phyloP scores from a whole-genome alignment of 2,888 invertebrate genomes.

The Branchipolynoe longqiensis region DNA sequence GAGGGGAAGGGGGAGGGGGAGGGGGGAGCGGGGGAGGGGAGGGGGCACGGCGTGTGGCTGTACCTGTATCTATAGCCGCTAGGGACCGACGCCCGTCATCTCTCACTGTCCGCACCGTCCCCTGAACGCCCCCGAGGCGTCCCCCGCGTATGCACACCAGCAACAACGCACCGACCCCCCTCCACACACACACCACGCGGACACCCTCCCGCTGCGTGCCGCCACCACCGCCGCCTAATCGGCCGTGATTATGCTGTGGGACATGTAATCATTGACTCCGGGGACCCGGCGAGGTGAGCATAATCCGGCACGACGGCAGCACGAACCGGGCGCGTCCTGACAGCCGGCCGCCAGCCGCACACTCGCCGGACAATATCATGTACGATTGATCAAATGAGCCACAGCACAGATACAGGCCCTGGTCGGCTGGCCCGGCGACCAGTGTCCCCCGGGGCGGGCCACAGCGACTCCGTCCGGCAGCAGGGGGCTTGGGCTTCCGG shows the following conservation, averaged over 20 bases:
- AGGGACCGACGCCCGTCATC: no score
- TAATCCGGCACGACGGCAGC: neutral
- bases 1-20: no score
- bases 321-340: neutral
- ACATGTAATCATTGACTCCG: slow-evolving; percentile 54
- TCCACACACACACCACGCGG: no score
- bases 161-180: no score
- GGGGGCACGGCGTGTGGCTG: no score
- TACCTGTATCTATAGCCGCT: no score
- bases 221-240: slow-evolving; percentile 41
- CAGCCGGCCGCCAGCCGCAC: neutral
- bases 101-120: no score
- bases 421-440: neutral
- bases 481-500: neutral
- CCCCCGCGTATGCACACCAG: no score
- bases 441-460: neutral
- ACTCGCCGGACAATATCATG: slow-evolving; percentile 31
- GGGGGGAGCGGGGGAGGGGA: no score
- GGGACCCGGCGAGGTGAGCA: neutral
- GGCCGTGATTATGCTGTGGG: slow-evolving; percentile 22
- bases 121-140: no score
- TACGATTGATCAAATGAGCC: slow-evolving; percentile 29
- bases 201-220: no score
- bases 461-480: neutral
- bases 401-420: neutral